Evolutionary conservation across 2,797 vertebrate genomes (phyloP), one percentile per base, ranked within the genome.

Genomic region (Eulemur coronatus): DNA sequence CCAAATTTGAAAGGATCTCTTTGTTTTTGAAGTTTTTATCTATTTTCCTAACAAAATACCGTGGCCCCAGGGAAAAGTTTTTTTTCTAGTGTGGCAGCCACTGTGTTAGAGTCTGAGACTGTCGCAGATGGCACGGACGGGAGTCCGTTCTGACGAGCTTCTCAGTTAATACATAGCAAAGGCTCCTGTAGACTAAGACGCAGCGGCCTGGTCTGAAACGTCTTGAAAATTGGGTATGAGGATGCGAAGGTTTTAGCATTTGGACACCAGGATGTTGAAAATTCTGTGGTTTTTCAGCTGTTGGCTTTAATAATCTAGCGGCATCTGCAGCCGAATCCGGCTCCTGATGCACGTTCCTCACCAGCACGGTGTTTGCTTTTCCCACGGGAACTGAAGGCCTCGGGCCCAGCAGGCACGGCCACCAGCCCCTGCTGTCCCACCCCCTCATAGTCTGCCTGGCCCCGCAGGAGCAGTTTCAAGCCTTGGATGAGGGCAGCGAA

Each of bases 121-220:
- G 17, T 30, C 30, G 57, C 48, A 3, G 33, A n/a, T 0, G 46
- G 38, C 22, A 3, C 1, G 50, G 63, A 41, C 4, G 3, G n/a
- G 75, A 2, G 4, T 11, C 18, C 0, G 1, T 24, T 48, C 70
- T 24, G 46, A 85, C 35, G n/a, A 0, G 0, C 24, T 18, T 41
- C 43, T 24, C 17, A 26, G 22, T 24, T 13, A 41, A 30, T 0
- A 24, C 1, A 17, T 1, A 22, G 20, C 1, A 28, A 75, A 75
- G n/a, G 10, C 63, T 35, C 13, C 1, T 4, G 57, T 0, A 10
- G 57, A 63, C 6, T 1, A 0, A 69, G 84, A 30, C 2, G 2
- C 26, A 7, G 57, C 14, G 0, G 43, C 35, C 5, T 1, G 10
- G 57, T 18, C 30, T 76, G 14, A 46, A 1, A 30, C 50, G 17